Conservation (phyloP, 2,113 vertebrate genomes). For the Oceanites oceanicus region DNA sequence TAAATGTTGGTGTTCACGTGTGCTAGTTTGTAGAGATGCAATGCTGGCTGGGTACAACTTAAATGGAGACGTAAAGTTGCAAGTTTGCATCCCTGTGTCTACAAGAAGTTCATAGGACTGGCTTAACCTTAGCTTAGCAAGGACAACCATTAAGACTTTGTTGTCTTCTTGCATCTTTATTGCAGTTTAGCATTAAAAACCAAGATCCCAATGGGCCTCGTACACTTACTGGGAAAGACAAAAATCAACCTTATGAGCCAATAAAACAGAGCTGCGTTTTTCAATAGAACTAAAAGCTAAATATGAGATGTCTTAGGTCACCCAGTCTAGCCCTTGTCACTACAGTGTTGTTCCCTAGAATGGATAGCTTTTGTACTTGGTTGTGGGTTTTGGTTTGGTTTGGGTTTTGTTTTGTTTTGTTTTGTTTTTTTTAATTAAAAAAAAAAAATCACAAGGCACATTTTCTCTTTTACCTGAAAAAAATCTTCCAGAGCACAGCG, state of each 20-base stretch:
- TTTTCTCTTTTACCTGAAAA: not conserved
- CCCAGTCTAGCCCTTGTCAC: not conserved
- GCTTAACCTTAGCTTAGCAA: not conserved
- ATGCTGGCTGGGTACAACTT: not conserved
- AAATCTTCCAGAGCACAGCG: not conserved
- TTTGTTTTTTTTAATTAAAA: not conserved
- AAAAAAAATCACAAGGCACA: not conserved
- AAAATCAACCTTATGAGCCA: not conserved
- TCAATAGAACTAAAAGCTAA: not conserved
- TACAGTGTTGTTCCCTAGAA: not conserved
- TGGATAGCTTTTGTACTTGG: not conserved
- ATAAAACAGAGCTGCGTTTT: not conserved
- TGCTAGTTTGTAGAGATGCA: not conserved
- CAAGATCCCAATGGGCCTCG: not conserved
- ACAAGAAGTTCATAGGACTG: not conserved
- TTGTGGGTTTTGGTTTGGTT: not conserved
- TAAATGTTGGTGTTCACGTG: not conserved
- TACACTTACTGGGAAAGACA: not conserved
- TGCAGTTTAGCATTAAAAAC: not conserved
- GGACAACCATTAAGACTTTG: not conserved
- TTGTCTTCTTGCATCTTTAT: not conserved
- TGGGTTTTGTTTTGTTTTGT: not conserved
- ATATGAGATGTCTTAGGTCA: not conserved
- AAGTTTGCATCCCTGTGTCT: not conserved
- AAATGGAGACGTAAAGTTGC: not conserved